These are phyloP conservation scores for Amia ocellicauda DNA, from an alignment of 2,113 vertebrate genomes.

Conservation along the genomic window DNA sequence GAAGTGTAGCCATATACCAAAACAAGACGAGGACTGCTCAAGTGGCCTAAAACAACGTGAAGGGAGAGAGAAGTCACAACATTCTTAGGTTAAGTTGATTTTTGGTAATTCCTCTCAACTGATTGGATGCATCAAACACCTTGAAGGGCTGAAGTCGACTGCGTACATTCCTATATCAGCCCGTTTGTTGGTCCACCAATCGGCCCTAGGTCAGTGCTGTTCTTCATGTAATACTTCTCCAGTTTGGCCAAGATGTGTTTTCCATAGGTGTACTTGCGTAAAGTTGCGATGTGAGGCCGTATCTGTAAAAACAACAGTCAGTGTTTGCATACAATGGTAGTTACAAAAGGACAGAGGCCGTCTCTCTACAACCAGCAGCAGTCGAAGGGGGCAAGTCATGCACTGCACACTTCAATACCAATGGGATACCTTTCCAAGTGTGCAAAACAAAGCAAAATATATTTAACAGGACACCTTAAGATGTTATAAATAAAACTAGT, in stretches of 20 bases:
- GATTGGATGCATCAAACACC: constrained; percentile 31
- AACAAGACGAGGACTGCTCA: constrained; percentile 23
- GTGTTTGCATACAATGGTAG: no score
- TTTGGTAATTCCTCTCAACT: constrained; percentile 75
- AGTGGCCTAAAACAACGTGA: constrained; percentile 28
- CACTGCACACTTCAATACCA: no score
- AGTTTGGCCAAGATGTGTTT: constrained; percentile 98
- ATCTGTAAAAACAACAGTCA: constrained; percentile 70
- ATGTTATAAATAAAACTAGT: no score
- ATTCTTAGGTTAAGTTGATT: constrained; percentile 73
- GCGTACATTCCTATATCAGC: constrained; percentile 74
- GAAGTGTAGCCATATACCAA: neutral
- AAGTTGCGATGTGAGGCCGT: constrained; percentile 93
- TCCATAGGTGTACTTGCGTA: constrained; percentile 96
- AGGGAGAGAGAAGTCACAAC: constrained; percentile 51
- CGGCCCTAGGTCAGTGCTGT: constrained; percentile 89
- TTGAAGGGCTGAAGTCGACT: constrained; percentile 46
- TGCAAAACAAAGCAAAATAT: no score
- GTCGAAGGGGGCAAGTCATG: no score
- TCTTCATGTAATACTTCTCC: constrained; percentile 99
- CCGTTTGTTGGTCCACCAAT: constrained; percentile 93
- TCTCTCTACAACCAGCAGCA: no score
- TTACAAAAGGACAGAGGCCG: no score
- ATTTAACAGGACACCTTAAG: no score
- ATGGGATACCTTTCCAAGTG: no score